Conservation (phyloP, 2,113 vertebrate species). For the Amphiprion percula region DNA sequence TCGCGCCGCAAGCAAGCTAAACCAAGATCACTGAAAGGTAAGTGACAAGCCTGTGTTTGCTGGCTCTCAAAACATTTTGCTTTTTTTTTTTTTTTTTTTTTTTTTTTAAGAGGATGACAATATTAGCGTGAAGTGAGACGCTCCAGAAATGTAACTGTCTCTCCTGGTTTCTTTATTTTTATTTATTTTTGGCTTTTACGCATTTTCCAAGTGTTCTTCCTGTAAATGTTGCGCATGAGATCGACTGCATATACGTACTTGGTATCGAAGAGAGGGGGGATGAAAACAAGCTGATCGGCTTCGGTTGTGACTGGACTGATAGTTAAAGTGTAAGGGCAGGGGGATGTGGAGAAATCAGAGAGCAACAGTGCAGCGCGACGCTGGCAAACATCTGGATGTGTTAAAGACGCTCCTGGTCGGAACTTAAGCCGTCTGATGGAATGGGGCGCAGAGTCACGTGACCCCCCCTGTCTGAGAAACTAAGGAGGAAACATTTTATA, state of each 20-base stretch:
- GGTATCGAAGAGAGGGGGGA: neutral
- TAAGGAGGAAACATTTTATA: constrained; percentile 78
- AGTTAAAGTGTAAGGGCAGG: constrained; percentile 54
- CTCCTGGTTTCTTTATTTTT: too few species aligned
- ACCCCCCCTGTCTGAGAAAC: constrained; percentile 69
- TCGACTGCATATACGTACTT: constrained; percentile 49
- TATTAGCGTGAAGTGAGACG: constrained; percentile 54
- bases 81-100: constrained; percentile 10
- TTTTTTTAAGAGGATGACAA: constrained; percentile 52
- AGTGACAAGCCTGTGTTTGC: constrained; percentile 80
- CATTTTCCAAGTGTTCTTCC: constrained; percentile 62
- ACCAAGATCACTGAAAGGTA: constrained; percentile 99
- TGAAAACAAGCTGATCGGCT: constrained; percentile 18
- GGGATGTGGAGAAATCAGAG: constrained; percentile 34
- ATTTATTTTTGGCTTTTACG: constrained; percentile 28
- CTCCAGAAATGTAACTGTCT: constrained; percentile 57
- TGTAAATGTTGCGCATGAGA: constrained; percentile 58
- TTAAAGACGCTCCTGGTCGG: constrained; percentile 77
- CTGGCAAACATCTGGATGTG: constrained; percentile 79
- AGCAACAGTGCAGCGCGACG: constrained; percentile 71
- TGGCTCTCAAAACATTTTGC: constrained; percentile 67
- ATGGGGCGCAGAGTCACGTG: constrained; percentile 85
- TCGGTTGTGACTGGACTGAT: constrained; percentile 26
- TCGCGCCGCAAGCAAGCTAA: constrained; percentile 99
- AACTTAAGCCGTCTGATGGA: constrained; percentile 83